phyloP scores from a whole-genome alignment of 2,888 invertebrate species.

The Phaedon cochleariae region DNA sequence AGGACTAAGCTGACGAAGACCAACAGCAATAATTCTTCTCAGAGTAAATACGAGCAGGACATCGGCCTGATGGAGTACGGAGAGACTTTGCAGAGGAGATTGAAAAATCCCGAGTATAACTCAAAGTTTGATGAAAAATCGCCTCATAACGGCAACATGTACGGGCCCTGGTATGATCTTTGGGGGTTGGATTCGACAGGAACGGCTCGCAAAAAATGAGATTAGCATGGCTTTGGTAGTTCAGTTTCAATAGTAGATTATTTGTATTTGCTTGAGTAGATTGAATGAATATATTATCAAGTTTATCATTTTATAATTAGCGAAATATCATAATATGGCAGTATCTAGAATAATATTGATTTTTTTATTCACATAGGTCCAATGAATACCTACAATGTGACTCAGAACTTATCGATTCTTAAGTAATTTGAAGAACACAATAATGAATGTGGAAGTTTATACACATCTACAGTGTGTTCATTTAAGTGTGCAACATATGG shows the following conservation, averaged over 20 bases:
- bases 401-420: too few species aligned
- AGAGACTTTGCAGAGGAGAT: slow-evolving; percentile 61
- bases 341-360: too few species aligned
- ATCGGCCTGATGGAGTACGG: slow-evolving; percentile 60
- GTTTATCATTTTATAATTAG: too few species aligned
- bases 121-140: slow-evolving; percentile 62
- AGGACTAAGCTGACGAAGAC: slow-evolving; percentile 75
- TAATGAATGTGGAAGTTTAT: too few species aligned
- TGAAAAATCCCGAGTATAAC: slow-evolving; percentile 59
- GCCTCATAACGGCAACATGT: slow-evolving; percentile 73
- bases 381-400: too few species aligned
- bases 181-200: slow-evolving; percentile 80
- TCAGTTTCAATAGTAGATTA: background rate
- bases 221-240: slow-evolving; percentile 1
- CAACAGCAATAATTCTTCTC: slow-evolving; percentile 55
- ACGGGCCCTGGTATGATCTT: slow-evolving; percentile 89
- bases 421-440: too few species aligned
- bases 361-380: too few species aligned
- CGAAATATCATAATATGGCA: too few species aligned
- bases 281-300: too few species aligned
- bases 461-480: too few species aligned
- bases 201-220: slow-evolving; percentile 54
- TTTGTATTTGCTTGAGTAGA: background rate
- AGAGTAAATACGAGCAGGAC: slow-evolving; percentile 57
- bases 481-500: too few species aligned